These are phyloP conservation scores for Acrocyrtus sp. DNA, from an alignment of 2,888 invertebrate genomes.

Conservation along the genomic window DNA sequence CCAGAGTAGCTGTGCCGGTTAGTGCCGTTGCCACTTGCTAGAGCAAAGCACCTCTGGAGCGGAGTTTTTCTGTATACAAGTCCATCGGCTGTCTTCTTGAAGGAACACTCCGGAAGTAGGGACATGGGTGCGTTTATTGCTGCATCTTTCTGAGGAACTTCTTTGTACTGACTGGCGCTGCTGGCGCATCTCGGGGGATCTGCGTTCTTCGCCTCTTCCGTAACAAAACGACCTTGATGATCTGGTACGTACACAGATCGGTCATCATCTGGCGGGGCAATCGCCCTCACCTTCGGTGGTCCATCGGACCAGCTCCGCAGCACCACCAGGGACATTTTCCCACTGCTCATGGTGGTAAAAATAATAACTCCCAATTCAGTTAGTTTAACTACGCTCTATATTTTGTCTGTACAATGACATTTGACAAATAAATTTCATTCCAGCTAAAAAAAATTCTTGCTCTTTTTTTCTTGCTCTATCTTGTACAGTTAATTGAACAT, in stretches of 20 bases:
- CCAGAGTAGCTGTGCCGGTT: constrained; percentile 33
- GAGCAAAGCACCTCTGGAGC: constrained; percentile 26
- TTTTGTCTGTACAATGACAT: no score
- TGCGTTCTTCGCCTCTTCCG: constrained; percentile 36
- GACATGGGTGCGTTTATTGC: not conserved
- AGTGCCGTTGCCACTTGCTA: not conserved
- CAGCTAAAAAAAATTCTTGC: no score
- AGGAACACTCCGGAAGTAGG: not conserved
- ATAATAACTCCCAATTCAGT: no score
- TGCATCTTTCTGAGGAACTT: constrained; percentile 12
- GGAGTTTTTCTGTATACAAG: constrained; percentile 34
- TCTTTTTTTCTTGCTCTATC: no score
- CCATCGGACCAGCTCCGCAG: constrained; percentile 56
- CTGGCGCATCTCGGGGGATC: constrained; percentile 35
- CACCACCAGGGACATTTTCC: constrained; percentile 58
- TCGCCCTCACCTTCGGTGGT: constrained; percentile 56
- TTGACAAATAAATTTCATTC: no score
- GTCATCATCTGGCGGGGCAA: constrained; percentile 59
- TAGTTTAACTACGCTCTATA: no score
- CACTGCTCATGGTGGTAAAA: constrained; percentile 29
- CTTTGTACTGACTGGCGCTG: constrained; percentile 43
- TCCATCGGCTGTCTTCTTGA: constrained; percentile 22
- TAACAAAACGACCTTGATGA: constrained; percentile 52
- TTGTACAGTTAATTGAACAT: no score
- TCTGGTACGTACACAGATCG: constrained; percentile 58